Evolutionary conservation across 2,888 invertebrate genomes (phyloP).

Genomic region (Carcina quercana): DNA sequence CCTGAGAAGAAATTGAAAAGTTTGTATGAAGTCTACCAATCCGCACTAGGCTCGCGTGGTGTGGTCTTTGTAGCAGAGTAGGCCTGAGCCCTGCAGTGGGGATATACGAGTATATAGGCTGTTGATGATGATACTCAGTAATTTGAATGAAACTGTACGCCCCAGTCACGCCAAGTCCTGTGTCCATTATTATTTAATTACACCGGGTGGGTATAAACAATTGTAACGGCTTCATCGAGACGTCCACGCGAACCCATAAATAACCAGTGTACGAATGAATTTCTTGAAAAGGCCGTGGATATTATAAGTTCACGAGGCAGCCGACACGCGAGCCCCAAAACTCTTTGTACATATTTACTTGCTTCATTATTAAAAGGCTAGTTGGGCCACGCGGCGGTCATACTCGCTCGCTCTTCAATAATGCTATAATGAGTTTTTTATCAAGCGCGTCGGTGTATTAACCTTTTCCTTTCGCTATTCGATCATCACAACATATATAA

Average conservation of each 20-base stretch:
- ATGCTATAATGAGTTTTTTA: conserved; percentile 8
- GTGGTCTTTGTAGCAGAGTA: no score
- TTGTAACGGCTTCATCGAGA: conserved; percentile 40
- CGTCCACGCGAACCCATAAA: conserved; percentile 50
- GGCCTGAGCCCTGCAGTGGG: no score
- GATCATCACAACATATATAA: no score
- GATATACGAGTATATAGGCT: no score
- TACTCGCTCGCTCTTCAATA: conserved; percentile 3
- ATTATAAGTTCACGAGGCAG: conserved; percentile 62
- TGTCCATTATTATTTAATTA: conserved; percentile 23
- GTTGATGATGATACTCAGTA: no score
- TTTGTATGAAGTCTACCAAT: no score
- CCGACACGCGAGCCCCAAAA: conserved; percentile 55
- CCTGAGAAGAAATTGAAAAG: no score
- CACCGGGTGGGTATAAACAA: conserved; percentile 40
- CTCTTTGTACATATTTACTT: conserved; percentile 49
- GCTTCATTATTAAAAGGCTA: conserved; percentile 37
- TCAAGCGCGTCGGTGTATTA: background rate
- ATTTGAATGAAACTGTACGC: no score
- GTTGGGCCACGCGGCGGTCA: conserved; percentile 18
- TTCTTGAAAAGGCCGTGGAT: conserved; percentile 69
- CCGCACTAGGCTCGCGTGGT: no score
- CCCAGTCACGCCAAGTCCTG: no score
- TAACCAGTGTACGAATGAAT: conserved; percentile 56
- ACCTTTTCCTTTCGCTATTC: no score